A percentile compares a stretch with the other conserved stretches of the same genome.
Evolutionary conservation across 2,797 vertebrate genomes (phyloP).

Genomic region (Pangasius mekongensis): DNA sequence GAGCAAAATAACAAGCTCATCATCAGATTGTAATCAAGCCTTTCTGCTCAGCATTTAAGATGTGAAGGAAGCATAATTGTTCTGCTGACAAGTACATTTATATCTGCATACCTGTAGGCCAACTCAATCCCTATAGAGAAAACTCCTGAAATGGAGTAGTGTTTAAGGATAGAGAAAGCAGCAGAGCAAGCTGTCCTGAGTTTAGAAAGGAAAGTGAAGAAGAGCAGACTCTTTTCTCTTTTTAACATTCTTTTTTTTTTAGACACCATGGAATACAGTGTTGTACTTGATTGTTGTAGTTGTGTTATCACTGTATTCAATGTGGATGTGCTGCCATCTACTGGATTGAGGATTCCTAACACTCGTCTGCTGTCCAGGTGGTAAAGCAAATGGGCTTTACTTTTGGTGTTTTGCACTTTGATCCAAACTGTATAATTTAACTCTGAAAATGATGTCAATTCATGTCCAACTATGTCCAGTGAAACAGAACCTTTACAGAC

Average conservation of each 20-base stretch:
- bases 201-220: conserved; percentile 13
- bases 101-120: conserved; percentile 40
- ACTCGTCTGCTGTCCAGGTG: neutral
- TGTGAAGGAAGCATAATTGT: conserved; percentile 47
- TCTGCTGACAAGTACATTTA: conserved; percentile 47
- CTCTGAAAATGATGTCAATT: neutral
- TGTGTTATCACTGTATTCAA: neutral
- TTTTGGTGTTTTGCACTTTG: neutral
- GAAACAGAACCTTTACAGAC: neutral
- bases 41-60: conserved; percentile 44
- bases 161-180: conserved; percentile 31
- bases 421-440: neutral
- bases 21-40: conserved; percentile 58
- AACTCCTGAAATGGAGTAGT: conserved; percentile 31
- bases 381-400: neutral
- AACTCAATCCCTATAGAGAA: conserved; percentile 22
- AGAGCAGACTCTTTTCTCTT: conserved; percentile 4
- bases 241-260: neutral
- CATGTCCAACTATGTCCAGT: neutral
- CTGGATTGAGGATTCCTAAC: conserved; percentile 1
- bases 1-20: conserved; percentile 52
- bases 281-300: neutral
- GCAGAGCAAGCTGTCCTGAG: neutral
- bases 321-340: conserved; percentile 48
- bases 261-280: neutral